Conservation (phyloP, 2,888 invertebrate species). For the Sclerodermus sp. region DNA sequence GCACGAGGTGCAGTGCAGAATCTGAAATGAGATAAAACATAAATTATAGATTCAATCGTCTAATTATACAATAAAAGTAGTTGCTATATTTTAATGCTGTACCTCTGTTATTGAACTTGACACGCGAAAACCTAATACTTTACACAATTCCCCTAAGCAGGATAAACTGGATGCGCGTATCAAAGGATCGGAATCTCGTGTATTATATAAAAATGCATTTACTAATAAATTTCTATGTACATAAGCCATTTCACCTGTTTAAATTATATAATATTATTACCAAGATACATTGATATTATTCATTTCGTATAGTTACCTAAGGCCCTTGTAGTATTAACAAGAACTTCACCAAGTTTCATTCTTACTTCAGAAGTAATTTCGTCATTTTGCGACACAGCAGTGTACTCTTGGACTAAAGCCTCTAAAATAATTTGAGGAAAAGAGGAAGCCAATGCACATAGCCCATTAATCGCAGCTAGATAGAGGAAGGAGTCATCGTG, state of each 20-base stretch:
- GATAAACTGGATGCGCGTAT: constrained; percentile 81
- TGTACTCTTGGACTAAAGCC: constrained; percentile 70
- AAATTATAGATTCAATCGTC: constrained; percentile 2
- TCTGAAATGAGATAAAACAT: constrained; percentile 60
- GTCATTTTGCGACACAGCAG: constrained; percentile 51
- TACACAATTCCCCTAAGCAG: constrained; percentile 79
- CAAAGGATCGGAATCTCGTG: constrained; percentile 71
- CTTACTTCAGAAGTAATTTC: constrained; percentile 64
- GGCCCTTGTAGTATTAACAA: constrained; percentile 71
- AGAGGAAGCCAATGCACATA: constrained; percentile 68
- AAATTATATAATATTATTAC: constrained; percentile 5
- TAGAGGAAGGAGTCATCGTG: constrained; percentile 83
- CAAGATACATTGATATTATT: constrained; percentile 4
- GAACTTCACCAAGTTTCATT: constrained; percentile 79
- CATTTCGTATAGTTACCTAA: constrained; percentile 63
- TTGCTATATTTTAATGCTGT: constrained; percentile 27
- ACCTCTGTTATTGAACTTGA: constrained; percentile 79
- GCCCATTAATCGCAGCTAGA: constrained; percentile 74
- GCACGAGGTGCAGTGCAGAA: constrained; percentile 70
- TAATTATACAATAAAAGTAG: neutral
- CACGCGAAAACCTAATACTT: constrained; percentile 74
- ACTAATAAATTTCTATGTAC: constrained; percentile 70
- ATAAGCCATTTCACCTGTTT: constrained; percentile 71
- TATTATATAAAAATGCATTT: constrained; percentile 71
- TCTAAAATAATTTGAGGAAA: constrained; percentile 72